Evolutionary conservation across 2,888 invertebrate genomes (phyloP).

Genomic region (Cepaea hortensis): DNA sequence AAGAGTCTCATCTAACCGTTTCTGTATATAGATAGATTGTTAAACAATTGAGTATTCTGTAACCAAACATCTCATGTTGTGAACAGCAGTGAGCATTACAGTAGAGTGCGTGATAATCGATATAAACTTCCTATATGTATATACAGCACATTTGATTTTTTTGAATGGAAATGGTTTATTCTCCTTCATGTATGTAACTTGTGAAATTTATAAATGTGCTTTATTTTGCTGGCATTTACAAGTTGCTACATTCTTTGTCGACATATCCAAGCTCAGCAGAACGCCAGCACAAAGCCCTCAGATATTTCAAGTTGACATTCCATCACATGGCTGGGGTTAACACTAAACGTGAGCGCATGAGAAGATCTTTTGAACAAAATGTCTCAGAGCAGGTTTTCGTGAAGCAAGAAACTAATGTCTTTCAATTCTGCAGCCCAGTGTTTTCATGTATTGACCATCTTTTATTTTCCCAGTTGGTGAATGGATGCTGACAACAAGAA

Average conservation of each 20-base stretch:
- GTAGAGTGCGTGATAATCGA: too few species aligned
- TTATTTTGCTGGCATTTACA: too few species aligned
- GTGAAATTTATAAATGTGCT: too few species aligned
- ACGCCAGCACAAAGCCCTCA: neutral
- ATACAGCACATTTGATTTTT: too few species aligned
- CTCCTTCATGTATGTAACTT: too few species aligned
- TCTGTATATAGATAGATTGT: too few species aligned
- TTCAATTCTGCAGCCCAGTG: conserved; percentile 28
- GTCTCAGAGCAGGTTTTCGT: conserved; percentile 8
- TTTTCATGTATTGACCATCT: conserved; percentile 10
- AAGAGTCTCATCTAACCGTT: too few species aligned
- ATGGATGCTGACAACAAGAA: neutral
- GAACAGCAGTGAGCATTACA: too few species aligned
- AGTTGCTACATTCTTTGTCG: neutral
- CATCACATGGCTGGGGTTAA: conserved; percentile 16
- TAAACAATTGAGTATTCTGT: too few species aligned
- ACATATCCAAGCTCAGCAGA: neutral
- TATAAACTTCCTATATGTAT: too few species aligned
- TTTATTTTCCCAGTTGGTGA: neutral
- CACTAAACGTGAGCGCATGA: neutral
- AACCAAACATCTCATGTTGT: too few species aligned
- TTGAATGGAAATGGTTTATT: too few species aligned
- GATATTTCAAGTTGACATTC: conserved; percentile 20
- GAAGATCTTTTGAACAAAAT: neutral
- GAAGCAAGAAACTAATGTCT: conserved; percentile 30